A percentile compares a stretch with the other conserved stretches of the same genome.
Conservation (phyloP, 2,797 vertebrate genomes). For the Hipposideros larvatus region DNA sequence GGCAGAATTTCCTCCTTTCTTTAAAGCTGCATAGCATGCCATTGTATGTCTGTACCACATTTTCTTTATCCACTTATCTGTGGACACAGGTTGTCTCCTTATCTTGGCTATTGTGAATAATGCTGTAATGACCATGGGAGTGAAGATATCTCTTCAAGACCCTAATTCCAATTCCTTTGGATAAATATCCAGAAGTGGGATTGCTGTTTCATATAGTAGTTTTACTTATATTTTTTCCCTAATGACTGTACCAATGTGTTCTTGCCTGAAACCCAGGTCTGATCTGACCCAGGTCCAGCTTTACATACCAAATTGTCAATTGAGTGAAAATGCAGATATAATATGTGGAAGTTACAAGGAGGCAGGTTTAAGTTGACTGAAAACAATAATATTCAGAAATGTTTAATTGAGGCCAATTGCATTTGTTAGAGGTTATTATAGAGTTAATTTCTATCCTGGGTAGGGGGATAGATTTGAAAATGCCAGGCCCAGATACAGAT, state of each 20-base stretch:
- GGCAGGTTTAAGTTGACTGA: not conserved
- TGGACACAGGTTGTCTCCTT: not conserved
- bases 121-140: not conserved
- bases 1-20: not conserved
- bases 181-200: not conserved
- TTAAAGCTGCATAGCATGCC: not conserved
- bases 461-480: not conserved
- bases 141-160: not conserved
- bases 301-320: not conserved
- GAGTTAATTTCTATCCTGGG: not conserved
- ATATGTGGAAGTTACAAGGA: not conserved
- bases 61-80: not conserved
- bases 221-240: not conserved
- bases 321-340: not conserved
- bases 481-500: not conserved
- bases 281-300: not conserved
- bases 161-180: not conserved
- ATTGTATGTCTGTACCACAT: not conserved
- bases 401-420: not conserved
- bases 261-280: not conserved
- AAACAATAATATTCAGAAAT: conserved; percentile 9
- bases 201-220: not conserved
- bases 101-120: not conserved
- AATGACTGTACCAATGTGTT: not conserved
- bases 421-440: conserved; percentile 1